Evolutionary conservation across 2,888 invertebrate genomes (phyloP).

Genomic region (Drosophila paramelanica): DNA sequence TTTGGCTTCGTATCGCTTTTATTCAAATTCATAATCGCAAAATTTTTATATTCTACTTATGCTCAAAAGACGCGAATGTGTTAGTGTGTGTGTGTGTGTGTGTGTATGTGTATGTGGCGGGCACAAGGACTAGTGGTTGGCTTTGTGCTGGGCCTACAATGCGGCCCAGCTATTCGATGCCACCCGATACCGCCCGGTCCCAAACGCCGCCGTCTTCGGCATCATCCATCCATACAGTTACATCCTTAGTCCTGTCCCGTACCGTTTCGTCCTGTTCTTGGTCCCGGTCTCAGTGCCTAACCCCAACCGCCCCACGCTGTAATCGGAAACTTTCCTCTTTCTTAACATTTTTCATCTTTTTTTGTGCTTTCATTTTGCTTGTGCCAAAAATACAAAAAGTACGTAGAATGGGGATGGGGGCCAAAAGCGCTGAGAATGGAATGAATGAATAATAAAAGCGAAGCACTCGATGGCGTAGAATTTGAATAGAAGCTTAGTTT

Average conservation of each 20-base stretch:
- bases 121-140: slow-evolving; percentile 64
- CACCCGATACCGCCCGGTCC: slow-evolving; percentile 29
- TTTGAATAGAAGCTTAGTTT: slow-evolving; percentile 84
- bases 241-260: slow-evolving; percentile 18
- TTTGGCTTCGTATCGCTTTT: slow-evolving; percentile 80
- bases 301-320: slow-evolving; percentile 49
- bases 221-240: slow-evolving; percentile 15
- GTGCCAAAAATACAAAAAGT: slow-evolving; percentile 74
- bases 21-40: slow-evolving; percentile 84
- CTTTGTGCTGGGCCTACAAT: slow-evolving; percentile 74
- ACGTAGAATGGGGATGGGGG: slow-evolving; percentile 8
- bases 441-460: slow-evolving; percentile 81
- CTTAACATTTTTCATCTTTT: slow-evolving; percentile 79
- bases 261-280: neutral
- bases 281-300: slow-evolving; percentile 11
- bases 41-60: slow-evolving; percentile 82
- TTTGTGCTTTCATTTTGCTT: slow-evolving; percentile 74
- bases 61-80: slow-evolving; percentile 60
- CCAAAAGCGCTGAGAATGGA: slow-evolving; percentile 60
- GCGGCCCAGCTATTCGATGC: slow-evolving; percentile 36
- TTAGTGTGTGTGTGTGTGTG: slow-evolving; percentile 22
- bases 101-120: slow-evolving; percentile 35
- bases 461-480: slow-evolving; percentile 83
- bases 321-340: slow-evolving; percentile 82
- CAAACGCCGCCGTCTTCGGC: slow-evolving; percentile 2